Evolutionary conservation across 2,888 invertebrate species (phyloP).

Genomic region (Metellina segmentata): DNA sequence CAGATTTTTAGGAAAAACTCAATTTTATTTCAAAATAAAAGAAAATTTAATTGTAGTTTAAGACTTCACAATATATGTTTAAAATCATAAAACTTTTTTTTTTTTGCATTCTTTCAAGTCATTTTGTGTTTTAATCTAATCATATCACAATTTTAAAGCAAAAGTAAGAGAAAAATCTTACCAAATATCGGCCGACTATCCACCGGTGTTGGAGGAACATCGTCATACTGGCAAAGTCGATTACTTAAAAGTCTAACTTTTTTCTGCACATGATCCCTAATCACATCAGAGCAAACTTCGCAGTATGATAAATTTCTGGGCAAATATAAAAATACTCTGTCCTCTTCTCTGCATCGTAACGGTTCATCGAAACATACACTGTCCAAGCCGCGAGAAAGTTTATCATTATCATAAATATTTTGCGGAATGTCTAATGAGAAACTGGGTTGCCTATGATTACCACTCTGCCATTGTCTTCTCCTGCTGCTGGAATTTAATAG

Average conservation of each 20-base stretch:
- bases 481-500: slow-evolving; percentile 46
- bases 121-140: too few relatives aligned
- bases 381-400: slow-evolving; percentile 70
- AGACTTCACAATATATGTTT: neutral
- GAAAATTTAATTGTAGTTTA: neutral
- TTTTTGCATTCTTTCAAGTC: too few relatives aligned
- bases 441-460: slow-evolving; percentile 68
- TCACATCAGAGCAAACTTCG: slow-evolving; percentile 76
- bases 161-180: slow-evolving; percentile 17
- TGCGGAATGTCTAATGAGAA: slow-evolving; percentile 73
- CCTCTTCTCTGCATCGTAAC: slow-evolving; percentile 64
- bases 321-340: slow-evolving; percentile 72
- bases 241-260: slow-evolving; percentile 72
- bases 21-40: too few relatives aligned
- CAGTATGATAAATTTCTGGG: slow-evolving; percentile 76
- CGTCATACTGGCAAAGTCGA: slow-evolving; percentile 70
- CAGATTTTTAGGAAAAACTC: too few relatives aligned
- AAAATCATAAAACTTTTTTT: too few relatives aligned
- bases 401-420: slow-evolving; percentile 72
- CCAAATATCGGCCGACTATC: slow-evolving; percentile 63
- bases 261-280: slow-evolving; percentile 74
- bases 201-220: slow-evolving; percentile 72
- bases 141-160: neutral
- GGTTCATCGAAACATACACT: slow-evolving; percentile 55
- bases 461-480: slow-evolving; percentile 63